phyloP scores from a whole-genome alignment of 2,113 vertebrate species.

The Alligator sinensis region DNA sequence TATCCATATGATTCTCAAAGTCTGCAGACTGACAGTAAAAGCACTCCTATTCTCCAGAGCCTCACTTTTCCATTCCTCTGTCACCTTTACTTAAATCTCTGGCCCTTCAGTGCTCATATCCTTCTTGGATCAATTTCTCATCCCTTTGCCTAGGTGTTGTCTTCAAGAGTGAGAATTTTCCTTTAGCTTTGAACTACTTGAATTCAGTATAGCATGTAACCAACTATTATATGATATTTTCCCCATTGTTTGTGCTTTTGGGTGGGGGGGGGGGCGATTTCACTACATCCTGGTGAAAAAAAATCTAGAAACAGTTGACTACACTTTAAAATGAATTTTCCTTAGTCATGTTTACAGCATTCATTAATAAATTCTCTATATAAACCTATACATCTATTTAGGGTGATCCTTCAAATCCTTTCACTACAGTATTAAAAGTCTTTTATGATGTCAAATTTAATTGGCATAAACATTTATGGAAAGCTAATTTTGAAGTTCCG shows the following conservation, averaged over 20 bases:
- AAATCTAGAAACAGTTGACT: neutral
- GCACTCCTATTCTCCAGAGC: neutral
- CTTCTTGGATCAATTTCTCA: neutral
- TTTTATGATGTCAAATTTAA: neutral
- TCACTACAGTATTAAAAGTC: neutral
- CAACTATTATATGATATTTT: no score
- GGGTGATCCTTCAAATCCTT: neutral
- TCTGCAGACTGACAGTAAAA: neutral
- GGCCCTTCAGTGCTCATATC: neutral
- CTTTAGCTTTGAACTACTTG: neutral
- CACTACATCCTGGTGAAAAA: no score
- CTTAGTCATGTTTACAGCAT: neutral
- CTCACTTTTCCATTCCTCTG: neutral
- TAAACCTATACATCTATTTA: neutral
- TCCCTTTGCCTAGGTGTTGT: neutral
- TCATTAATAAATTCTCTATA: neutral
- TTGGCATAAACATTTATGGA: neutral
- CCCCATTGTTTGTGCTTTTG: no score
- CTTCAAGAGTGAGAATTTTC: neutral
- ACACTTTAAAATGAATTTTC: neutral
- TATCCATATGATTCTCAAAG: neutral
- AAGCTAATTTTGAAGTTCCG: neutral
- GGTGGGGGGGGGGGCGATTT: no score
- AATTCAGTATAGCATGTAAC: neutral
- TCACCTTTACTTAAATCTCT: neutral